phyloP scores from a whole-genome alignment of 2,888 invertebrate species.

The Polietes domitor region DNA sequence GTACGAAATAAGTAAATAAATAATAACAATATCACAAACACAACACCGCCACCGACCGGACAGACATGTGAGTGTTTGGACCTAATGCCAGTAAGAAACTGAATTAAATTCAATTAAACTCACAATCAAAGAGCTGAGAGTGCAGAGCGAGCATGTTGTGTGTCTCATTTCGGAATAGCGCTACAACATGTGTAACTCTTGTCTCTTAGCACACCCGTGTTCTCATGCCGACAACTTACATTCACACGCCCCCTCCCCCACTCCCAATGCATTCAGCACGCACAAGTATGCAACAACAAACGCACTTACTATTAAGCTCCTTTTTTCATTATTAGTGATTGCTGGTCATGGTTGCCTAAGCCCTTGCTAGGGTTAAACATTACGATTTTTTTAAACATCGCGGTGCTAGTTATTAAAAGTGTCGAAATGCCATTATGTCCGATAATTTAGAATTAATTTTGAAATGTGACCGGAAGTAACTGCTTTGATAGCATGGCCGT shows the following conservation, averaged over 20 bases:
- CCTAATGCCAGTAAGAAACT: slow-evolving; percentile 60
- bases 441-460: too few species aligned
- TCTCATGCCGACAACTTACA: neutral
- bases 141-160: neutral
- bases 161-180: neutral
- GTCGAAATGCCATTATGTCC: too few species aligned
- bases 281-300: neutral
- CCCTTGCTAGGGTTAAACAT: neutral
- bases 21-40: slow-evolving; percentile 23
- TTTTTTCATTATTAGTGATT: neutral
- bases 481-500: too few species aligned
- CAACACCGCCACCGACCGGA: slow-evolving; percentile 32
- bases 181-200: neutral
- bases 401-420: too few species aligned
- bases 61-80: slow-evolving; percentile 50
- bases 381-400: neutral
- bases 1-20: slow-evolving; percentile 6
- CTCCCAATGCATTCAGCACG: neutral
- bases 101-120: slow-evolving; percentile 64
- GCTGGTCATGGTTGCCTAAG: neutral
- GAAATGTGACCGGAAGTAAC: too few species aligned
- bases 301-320: slow-evolving; percentile 19
- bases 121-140: slow-evolving; percentile 44
- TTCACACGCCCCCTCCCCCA: slow-evolving; percentile 4
- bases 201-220: neutral